Conservation (phyloP, 2,797 vertebrate genomes). For the Florisuga fusca region DNA sequence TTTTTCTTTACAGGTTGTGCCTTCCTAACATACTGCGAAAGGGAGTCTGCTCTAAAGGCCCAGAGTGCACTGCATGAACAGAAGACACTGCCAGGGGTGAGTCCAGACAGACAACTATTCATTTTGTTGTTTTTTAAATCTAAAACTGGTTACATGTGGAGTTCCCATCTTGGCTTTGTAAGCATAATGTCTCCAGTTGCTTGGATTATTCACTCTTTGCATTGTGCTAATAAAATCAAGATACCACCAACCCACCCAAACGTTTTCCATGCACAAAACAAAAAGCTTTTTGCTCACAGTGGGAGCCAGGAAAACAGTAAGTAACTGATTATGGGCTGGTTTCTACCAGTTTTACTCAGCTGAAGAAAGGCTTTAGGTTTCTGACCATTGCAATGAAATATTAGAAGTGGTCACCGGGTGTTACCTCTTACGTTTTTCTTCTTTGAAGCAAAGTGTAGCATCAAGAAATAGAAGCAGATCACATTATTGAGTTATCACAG, state of each 20-base stretch:
- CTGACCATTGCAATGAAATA: background rate
- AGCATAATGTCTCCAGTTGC: background rate
- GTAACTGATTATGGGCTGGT: background rate
- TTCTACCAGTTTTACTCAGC: background rate
- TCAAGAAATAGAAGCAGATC: conserved; percentile 14
- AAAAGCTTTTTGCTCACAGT: background rate
- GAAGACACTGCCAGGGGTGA: conserved; percentile 87
- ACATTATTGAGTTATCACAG: conserved; percentile 41
- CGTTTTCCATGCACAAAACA: background rate
- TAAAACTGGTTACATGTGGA: background rate
- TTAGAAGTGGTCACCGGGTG: background rate
- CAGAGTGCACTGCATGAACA: conserved; percentile 87
- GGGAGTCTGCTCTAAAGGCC: conserved; percentile 86
- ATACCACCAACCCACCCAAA: background rate
- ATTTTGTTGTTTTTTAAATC: too few species aligned
- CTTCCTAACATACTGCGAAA: conserved; percentile 87
- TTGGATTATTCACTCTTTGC: background rate
- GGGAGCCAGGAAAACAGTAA: background rate
- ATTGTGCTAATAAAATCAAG: background rate
- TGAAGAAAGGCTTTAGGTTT: background rate
- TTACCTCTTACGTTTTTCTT: background rate
- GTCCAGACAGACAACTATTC: conserved; percentile 22
- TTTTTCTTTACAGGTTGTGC: conserved; percentile 82
- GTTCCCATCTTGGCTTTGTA: background rate
- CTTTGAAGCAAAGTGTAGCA: background rate